phyloP scores from a whole-genome alignment of 2,888 invertebrate genomes.

The Tetragnatha montana region DNA sequence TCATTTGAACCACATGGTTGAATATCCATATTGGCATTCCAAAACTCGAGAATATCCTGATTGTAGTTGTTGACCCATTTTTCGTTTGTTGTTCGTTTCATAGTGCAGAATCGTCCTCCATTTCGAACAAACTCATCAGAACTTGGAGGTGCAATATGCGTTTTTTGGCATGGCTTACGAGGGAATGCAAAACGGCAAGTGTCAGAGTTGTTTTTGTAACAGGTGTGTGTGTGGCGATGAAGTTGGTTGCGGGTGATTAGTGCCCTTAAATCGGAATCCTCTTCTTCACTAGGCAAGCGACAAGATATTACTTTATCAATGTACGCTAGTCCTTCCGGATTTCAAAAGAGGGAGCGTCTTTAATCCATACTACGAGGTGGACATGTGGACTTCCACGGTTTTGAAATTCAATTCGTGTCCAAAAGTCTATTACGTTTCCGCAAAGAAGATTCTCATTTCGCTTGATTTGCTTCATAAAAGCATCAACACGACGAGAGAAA shows the following conservation, averaged over 20 bases:
- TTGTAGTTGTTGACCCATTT: conserved; percentile 47
- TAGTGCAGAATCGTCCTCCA: conserved; percentile 30
- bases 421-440: conserved; percentile 52
- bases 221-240: conserved; percentile 30
- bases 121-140: conserved; percentile 26
- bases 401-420: conserved; percentile 64
- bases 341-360: conserved; percentile 38
- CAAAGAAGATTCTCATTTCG: conserved; percentile 4
- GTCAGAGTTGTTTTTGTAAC: conserved; percentile 8
- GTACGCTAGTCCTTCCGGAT: conserved; percentile 29
- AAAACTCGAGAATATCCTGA: conserved; percentile 23
- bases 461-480: conserved; percentile 3
- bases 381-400: too few species aligned
- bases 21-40: conserved; percentile 32
- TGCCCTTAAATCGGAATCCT: conserved; percentile 25
- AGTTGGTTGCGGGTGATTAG: conserved; percentile 30
- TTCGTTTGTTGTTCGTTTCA: conserved; percentile 21
- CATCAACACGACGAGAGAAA: conserved; percentile 41
- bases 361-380: conserved; percentile 64
- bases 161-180: conserved; percentile 12
- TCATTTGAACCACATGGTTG: conserved; percentile 48
- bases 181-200: conserved; percentile 33
- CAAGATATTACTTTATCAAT: conserved; percentile 17
- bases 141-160: conserved; percentile 8
- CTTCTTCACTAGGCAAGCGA: conserved; percentile 32